Conservation (phyloP, 2,797 vertebrate genomes). For the Trachops cirrhosus region DNA sequence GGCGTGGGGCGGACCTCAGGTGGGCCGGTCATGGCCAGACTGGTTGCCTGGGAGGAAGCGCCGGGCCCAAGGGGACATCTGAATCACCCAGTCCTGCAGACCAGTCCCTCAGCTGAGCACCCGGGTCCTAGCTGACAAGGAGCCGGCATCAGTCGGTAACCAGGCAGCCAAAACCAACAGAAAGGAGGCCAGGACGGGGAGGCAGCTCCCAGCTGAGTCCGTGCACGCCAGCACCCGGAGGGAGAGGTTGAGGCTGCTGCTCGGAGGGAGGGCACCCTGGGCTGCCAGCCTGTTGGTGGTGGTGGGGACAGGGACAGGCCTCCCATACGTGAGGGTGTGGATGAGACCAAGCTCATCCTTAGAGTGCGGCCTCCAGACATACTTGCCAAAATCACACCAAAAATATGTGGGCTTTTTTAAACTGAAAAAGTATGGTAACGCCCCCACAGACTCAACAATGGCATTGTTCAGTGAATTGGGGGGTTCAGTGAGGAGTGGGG, state of each 20-base stretch:
- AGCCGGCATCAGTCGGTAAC: background rate
- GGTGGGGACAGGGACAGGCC: background rate
- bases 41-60: background rate
- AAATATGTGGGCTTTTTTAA: background rate
- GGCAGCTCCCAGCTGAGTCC: fast-evolving
- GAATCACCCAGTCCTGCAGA: background rate
- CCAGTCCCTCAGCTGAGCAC: background rate
- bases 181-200: background rate
- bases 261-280: background rate
- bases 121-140: background rate
- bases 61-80: background rate
- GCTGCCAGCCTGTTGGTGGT: background rate
- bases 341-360: background rate
- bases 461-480: background rate
- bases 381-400: background rate
- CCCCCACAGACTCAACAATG: background rate
- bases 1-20: background rate
- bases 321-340: background rate
- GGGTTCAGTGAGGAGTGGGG: background rate
- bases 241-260: background rate
- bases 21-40: fast-evolving
- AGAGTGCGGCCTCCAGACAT: background rate
- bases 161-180: background rate
- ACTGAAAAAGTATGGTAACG: background rate
- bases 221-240: fast-evolving